phyloP scores from a whole-genome alignment of 1,140 invertebrate species.

The Drosophila malerkotliana region DNA sequence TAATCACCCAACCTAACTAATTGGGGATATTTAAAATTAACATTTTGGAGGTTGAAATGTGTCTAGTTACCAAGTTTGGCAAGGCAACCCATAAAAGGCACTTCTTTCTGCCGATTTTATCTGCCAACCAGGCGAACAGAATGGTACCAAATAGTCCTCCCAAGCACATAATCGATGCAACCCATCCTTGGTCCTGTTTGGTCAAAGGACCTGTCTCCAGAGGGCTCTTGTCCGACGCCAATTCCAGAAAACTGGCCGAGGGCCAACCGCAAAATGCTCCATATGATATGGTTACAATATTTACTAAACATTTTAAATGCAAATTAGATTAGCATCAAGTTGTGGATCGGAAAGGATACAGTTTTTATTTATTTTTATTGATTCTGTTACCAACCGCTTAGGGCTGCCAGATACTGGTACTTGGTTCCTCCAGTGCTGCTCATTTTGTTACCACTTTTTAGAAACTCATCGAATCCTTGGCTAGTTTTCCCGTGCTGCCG shows the following conservation, averaged over 20 bases:
- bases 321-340: background rate
- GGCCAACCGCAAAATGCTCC: constrained; percentile 84
- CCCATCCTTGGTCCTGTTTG: constrained; percentile 85
- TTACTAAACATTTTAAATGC: constrained; percentile 34
- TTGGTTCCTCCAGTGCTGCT: constrained; percentile 44
- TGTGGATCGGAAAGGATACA: background rate
- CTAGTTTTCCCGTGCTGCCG: background rate
- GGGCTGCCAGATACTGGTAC: constrained; percentile 60
- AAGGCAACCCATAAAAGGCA: constrained; percentile 63
- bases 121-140: constrained; percentile 85
- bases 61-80: constrained; percentile 61
- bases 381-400: constrained; percentile 54
- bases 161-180: constrained; percentile 85
- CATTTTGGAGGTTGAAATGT: background rate
- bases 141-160: constrained; percentile 85
- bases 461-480: constrained; percentile 13
- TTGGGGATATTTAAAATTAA: background rate
- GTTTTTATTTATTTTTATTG: background rate
- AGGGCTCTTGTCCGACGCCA: constrained; percentile 77
- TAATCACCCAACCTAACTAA: constrained; percentile 77
- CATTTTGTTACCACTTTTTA: constrained; percentile 25
- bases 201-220: constrained; percentile 65
- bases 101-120: constrained; percentile 79
- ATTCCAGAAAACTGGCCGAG: constrained; percentile 84
- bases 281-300: constrained; percentile 68